Evolutionary conservation across 2,113 vertebrate species (phyloP).

Genomic region (Gymnobelideus leadbeateri): DNA sequence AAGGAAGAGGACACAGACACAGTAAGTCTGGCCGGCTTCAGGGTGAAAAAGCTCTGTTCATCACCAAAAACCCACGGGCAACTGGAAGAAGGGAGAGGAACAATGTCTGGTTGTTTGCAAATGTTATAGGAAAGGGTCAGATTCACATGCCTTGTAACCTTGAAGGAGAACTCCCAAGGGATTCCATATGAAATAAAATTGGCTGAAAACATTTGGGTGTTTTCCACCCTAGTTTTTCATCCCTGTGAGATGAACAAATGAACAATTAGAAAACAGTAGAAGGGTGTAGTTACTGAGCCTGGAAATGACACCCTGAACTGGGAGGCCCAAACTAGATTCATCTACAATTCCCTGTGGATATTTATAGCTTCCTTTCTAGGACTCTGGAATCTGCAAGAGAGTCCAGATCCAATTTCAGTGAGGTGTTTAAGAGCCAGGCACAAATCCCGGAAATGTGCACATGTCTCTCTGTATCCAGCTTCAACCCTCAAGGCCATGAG

Average conservation of each 20-base stretch:
- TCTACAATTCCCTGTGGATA: conserved; percentile 35
- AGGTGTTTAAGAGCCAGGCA: conserved; percentile 31
- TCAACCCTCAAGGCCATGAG: background rate
- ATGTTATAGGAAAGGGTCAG: conserved; percentile 25
- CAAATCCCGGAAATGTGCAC: conserved; percentile 36
- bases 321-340: background rate
- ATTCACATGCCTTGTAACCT: conserved; percentile 40
- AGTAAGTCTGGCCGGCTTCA: background rate
- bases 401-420: conserved; percentile 44
- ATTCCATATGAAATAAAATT: conserved; percentile 29
- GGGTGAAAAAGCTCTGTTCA: conserved; percentile 45
- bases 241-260: background rate
- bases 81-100: conserved; percentile 24
- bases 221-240: background rate
- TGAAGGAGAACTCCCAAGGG: conserved; percentile 31
- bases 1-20: background rate
- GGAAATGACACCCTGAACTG: background rate
- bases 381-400: conserved; percentile 30
- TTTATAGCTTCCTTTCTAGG: conserved; percentile 47
- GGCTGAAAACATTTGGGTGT: background rate
- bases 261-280: conserved; percentile 1
- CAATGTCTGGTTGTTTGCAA: conserved; percentile 35
- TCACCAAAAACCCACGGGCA: background rate
- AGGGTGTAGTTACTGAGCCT: background rate
- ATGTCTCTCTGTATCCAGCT: background rate